Percentiles rank a stretch among this genome's conserved stretches.
Conservation (phyloP, 2,797 vertebrate genomes). For the Dromococcyx pavoninus region DNA sequence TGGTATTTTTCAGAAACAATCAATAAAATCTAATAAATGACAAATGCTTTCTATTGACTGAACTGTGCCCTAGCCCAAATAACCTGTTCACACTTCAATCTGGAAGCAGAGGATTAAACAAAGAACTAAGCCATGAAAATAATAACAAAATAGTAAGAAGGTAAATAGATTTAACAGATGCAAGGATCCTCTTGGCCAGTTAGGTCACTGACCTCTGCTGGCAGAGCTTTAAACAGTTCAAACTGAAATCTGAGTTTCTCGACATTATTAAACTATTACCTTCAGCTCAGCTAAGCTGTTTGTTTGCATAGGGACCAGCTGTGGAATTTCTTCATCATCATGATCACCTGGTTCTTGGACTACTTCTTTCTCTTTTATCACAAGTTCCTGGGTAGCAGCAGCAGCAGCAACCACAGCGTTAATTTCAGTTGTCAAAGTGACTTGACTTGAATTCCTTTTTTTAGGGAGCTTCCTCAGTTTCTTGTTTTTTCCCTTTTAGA, state of each 20-base stretch:
- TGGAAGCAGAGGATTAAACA: neutral
- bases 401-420: neutral
- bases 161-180: neutral
- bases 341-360: neutral
- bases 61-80: neutral
- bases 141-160: neutral
- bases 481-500: constrained; percentile 21
- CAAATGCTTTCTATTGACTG: neutral
- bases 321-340: constrained; percentile 72
- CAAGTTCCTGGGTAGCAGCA: neutral
- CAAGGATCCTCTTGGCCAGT: neutral
- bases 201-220: neutral
- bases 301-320: constrained; percentile 70
- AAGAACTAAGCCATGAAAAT: neutral
- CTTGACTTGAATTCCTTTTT: neutral
- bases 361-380: neutral
- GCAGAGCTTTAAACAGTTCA: neutral
- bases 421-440: neutral
- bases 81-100: neutral
- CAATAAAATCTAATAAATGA: neutral
- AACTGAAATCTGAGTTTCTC: neutral
- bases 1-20: neutral
- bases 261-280: constrained; percentile 36
- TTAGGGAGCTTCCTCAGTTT: neutral
- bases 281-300: neutral